Evolutionary conservation across 1,140 invertebrate species (phyloP).

Genomic region (Panagrolaimus sp.): DNA sequence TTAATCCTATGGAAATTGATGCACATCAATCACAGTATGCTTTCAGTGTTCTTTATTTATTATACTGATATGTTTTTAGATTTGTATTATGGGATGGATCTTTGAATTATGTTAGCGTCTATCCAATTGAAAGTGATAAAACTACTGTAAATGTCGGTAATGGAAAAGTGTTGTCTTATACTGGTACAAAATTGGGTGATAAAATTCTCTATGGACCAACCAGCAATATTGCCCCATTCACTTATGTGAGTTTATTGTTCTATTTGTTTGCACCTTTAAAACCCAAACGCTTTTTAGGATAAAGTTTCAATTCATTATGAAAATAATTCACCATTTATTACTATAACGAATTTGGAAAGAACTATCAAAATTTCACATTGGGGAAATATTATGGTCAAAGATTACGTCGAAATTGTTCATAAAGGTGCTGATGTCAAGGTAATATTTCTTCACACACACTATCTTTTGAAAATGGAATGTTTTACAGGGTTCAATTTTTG

Average conservation of each 20-base stretch:
- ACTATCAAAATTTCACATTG: constrained; percentile 93
- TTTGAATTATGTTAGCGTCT: constrained; percentile 36
- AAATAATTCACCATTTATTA: constrained; percentile 90
- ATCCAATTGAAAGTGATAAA: constrained; percentile 40
- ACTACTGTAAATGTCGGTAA: constrained; percentile 34
- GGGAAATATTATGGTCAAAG: constrained; percentile 96
- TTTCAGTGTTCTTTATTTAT: too few relatives aligned
- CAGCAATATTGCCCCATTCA: constrained; percentile 36
- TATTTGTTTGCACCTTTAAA: constrained; percentile 4
- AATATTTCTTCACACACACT: too few relatives aligned
- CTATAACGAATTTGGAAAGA: constrained; percentile 76
- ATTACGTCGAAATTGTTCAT: constrained; percentile 82
- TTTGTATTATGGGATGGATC: constrained; percentile 47
- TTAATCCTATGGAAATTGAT: constrained; percentile 44
- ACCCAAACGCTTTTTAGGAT: constrained; percentile 31
- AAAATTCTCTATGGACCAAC: constrained; percentile 50
- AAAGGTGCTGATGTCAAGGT: constrained; percentile 73
- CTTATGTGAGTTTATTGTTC: constrained; percentile 19
- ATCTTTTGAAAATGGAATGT: too few relatives aligned
- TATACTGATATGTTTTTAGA: constrained; percentile 31
- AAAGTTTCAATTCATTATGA: constrained; percentile 75
- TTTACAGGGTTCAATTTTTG: constrained; percentile 41
- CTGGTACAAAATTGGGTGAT: constrained; percentile 40
- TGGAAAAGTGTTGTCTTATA: constrained; percentile 42
- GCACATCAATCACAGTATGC: constrained; percentile 53